Evolutionary conservation across 1,140 invertebrate species (phyloP), one percentile per base, ranked within the genome.

Genomic region (Pomacea maculata): DNA sequence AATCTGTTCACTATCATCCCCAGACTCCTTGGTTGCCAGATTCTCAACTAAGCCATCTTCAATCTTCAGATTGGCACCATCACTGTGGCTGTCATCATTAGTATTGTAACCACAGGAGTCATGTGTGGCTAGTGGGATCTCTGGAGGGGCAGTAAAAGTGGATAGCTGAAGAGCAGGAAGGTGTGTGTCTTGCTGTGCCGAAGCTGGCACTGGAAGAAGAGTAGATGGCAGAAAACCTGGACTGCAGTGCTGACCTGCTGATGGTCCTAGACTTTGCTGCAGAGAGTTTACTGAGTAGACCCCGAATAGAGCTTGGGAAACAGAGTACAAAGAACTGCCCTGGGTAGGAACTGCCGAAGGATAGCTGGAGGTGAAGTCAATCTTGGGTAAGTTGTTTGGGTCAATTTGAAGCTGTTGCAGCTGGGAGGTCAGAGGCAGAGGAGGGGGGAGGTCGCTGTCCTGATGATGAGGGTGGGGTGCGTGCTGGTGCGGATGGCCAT

Each of bases 391-490:
- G 71, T 80, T 79, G 78, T 86, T 84, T 10, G 83, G 75, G 78
- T 87, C 87, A 52, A 89, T 87, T n/a, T 89, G 85, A 67, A 89
- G 78, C 70, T 88, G 85, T 80, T 90, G 89, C 83, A 89, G 86
- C 74, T 89, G 88, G 61, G 89, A 91, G 89, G 94, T 91, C 25
- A 95, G 93, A 0, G 67, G 77, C 64, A 67, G 77, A n/a, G 77
- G 77, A 14, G 67, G 94, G 94, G 85, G 94, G 94, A 87, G 96
- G 95, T 89, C 95, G 95, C 87, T 96, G 95, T 73, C 55, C 19
- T 54, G 25, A 63, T 21, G 64, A 34, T 52, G 34, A 73, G 63
- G 54, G 54, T 52, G 25, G 25, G 55, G 63, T 25, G 34, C 63
- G 52, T 65, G 64, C 19, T 4, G 45, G 7, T 29, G 54, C 5